Base-by-base conservation (phyloP, 1,140 invertebrate species). In the Phymastichus coffea region DNA sequence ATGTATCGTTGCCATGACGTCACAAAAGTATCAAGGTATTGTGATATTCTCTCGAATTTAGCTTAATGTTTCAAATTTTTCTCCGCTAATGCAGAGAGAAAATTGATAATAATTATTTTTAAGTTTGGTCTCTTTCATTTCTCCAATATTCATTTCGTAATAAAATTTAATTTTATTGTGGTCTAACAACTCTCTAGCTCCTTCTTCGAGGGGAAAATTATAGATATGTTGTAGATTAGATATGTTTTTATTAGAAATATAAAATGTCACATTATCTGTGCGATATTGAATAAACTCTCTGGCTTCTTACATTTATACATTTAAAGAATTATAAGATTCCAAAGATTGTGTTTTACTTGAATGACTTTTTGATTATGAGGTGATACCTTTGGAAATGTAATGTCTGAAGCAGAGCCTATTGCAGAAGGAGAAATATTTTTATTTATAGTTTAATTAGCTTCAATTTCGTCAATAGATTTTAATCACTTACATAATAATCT, bases 321-420 rank as follows among this genome's bases (percentile, higher is more conserved):
- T 12, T 40, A 6, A 12, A 4, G 8, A 6, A n/a, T 40, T 40
- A 17, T 7, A 40, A 12, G 4, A 6, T 17, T 15, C 12, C 4
- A 10, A 6, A 40, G 8, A 10, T 40, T 15, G 8, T 4, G 15
- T 4, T 40, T 40, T 40, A 40, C 15, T 40, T 12, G 12, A 15
- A 12, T 40, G 6, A 10, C 15, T 12, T 6, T 4, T n/a, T 12
- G 0, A n/a, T 40, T n/a, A 12, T 40, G 10, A 4, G 8, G 15
- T 40, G 60, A 57, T 66, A 46, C 57, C 64, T 49, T 48, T 25
- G 55, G 53, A 67, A 64, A 67, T 56, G 57, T 59, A 20, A 35
- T 15, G 23, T 49, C 4, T 22, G 6, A 20, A 22, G 7, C 14
- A 22, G 41, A 28, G 14, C 23, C 8, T 4, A 4, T 15, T 40